A percentile compares a stretch with the other conserved stretches of the same genome.
Conservation (phyloP, 2,888 invertebrate genomes). For the Caenorhabditis japonica region DNA sequence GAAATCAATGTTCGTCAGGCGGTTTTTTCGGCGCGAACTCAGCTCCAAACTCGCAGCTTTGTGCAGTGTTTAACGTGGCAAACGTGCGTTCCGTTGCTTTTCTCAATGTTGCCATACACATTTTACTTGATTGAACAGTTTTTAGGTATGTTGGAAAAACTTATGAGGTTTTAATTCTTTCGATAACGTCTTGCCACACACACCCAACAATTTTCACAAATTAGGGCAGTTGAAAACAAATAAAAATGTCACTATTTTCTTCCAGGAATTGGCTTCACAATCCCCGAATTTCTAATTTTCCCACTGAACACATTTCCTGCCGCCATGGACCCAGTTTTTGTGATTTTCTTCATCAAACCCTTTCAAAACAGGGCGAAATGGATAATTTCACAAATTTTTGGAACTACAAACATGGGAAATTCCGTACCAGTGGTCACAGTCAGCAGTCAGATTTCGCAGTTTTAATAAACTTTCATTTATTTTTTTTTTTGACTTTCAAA, state of each 20-base stretch:
- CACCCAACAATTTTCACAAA: not conserved
- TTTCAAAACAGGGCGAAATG: slow-evolving; percentile 25
- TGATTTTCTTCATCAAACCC: slow-evolving; percentile 28
- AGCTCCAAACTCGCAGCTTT: slow-evolving; percentile 26
- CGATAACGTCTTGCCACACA: too few relatives aligned
- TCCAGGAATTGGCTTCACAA: slow-evolving; percentile 17
- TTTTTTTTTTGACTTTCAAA: too few relatives aligned
- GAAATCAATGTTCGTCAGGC: slow-evolving; percentile 27
- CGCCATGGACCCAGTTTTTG: slow-evolving; percentile 23
- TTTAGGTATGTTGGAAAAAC: slow-evolving; percentile 1
- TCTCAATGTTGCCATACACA: slow-evolving; percentile 22
- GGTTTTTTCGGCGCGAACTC: slow-evolving; percentile 22
- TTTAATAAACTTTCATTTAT: not conserved
- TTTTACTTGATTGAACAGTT: slow-evolving; percentile 30
- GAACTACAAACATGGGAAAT: not conserved
- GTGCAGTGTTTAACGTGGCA: slow-evolving; percentile 40
- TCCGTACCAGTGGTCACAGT: slow-evolving; percentile 7
- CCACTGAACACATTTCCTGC: slow-evolving; percentile 33
- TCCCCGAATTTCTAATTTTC: slow-evolving; percentile 34
- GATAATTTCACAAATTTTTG: slow-evolving; percentile 15
- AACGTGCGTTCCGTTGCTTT: slow-evolving; percentile 35
- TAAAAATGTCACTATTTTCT: not conserved
- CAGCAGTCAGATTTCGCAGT: slow-evolving; percentile 20
- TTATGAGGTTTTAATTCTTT: not conserved
- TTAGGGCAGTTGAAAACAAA: not conserved